A percentile compares a stretch with the other conserved stretches of the same genome.
Evolutionary conservation across 1,140 invertebrate genomes (phyloP).

Genomic region (Drosophila tropicalis): DNA sequence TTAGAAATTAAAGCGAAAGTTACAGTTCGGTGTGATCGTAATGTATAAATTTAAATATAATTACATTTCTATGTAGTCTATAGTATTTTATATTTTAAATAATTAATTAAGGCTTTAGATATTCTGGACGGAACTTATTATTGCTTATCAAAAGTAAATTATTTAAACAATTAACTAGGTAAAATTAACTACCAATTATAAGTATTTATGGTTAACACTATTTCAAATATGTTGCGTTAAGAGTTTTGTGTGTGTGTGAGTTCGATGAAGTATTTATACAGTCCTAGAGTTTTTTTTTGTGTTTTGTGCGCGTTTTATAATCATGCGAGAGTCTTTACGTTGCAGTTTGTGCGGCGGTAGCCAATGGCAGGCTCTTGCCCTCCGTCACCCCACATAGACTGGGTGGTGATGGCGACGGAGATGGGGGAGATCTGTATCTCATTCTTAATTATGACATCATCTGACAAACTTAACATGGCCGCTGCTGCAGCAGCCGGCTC

Average conservation of each 20-base stretch:
- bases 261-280: constrained; percentile 36
- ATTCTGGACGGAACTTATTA: constrained; percentile 70
- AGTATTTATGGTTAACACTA: constrained; percentile 16
- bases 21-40: constrained; percentile 2
- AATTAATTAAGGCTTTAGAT: constrained; percentile 38
- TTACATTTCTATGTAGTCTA: background rate
- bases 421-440: constrained; percentile 81
- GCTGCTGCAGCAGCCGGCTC: constrained; percentile 53
- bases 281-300: constrained; percentile 23
- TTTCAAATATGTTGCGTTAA: constrained; percentile 17
- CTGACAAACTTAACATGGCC: constrained; percentile 65
- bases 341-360: constrained; percentile 63
- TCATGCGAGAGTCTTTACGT: constrained; percentile 66
- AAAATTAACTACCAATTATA: constrained; percentile 45
- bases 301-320: constrained; percentile 10
- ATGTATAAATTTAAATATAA: background rate
- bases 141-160: constrained; percentile 41
- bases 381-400: constrained; percentile 47
- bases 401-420: constrained; percentile 67
- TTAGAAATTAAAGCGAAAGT: constrained; percentile 10
- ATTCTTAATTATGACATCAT: constrained; percentile 79
- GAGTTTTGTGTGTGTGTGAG: constrained; percentile 30
- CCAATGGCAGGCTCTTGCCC: constrained; percentile 54
- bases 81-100: background rate
- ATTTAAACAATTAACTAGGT: constrained; percentile 32